Conservation (phyloP, 2,888 invertebrate genomes). For the Ditula angustiorana region DNA sequence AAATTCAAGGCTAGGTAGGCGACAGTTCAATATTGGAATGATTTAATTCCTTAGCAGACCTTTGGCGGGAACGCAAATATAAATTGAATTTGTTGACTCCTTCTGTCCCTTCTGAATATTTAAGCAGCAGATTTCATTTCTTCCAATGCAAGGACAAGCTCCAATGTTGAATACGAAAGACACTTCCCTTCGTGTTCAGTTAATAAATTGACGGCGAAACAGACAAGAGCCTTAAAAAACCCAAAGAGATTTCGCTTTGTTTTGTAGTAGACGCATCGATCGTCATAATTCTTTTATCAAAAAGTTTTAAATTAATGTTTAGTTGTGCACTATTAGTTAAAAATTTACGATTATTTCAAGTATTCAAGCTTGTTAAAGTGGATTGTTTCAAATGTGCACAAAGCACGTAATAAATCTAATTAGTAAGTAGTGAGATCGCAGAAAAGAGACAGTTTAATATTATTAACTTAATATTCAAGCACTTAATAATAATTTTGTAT, state of each 20-base stretch:
- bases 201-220: conserved; percentile 34
- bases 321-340: no score
- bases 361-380: no score
- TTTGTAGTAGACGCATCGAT: background rate
- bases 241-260: background rate
- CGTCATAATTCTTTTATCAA: no score
- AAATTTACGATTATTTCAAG: no score
- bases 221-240: conserved; percentile 11
- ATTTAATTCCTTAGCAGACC: conserved; percentile 61
- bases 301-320: no score
- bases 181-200: conserved; percentile 21
- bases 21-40: conserved; percentile 57
- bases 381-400: no score
- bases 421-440: no score
- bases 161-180: conserved; percentile 45
- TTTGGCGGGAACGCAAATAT: conserved; percentile 58
- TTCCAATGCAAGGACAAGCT: conserved; percentile 46
- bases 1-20: conserved; percentile 51
- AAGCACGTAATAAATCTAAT: no score
- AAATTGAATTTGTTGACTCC: conserved; percentile 66
- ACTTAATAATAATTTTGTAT: no score
- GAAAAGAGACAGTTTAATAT: no score
- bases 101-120: conserved; percentile 58
- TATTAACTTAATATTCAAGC: no score
- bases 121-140: conserved; percentile 52